A percentile compares a stretch with the other conserved stretches of the same genome.
phyloP scores from a whole-genome alignment of 1,140 invertebrate genomes.

The Diachasma alloeum region DNA sequence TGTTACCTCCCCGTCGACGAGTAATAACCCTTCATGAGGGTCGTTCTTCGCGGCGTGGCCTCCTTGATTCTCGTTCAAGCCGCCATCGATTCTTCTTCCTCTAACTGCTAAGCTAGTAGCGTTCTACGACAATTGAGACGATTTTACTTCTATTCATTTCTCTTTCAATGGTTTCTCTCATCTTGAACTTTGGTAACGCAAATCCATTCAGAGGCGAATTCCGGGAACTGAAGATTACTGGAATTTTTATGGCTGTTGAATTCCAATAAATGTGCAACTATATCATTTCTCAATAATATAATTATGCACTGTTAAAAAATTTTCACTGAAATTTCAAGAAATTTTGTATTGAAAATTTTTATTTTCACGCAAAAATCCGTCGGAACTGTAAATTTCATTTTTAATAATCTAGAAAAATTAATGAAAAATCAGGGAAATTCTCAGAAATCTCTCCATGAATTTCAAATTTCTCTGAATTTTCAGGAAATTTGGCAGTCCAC shows the following conservation, averaged over 20 bases:
- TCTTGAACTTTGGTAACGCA: not conserved
- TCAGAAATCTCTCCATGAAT: too few species aligned
- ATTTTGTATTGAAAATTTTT: too few species aligned
- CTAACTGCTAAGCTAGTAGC: not conserved
- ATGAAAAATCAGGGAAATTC: too few species aligned
- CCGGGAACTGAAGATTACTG: not conserved
- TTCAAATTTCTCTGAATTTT: too few species aligned
- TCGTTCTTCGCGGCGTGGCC: conserved; percentile 29
- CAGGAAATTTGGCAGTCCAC: too few species aligned
- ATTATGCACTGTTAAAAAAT: too few species aligned
- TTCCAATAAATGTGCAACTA: not conserved
- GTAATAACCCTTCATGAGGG: conserved; percentile 51
- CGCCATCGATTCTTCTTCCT: conserved; percentile 26
- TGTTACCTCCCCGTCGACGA: conserved; percentile 53
- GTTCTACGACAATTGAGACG: not conserved
- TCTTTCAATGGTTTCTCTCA: not conserved
- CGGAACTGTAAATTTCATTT: too few species aligned
- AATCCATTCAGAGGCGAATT: not conserved
- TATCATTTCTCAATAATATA: not conserved
- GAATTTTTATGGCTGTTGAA: not conserved
- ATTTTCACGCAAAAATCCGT: too few species aligned
- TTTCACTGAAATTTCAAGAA: too few species aligned
- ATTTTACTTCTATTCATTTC: conserved; percentile 1
- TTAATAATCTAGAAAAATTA: too few species aligned
- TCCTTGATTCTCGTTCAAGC: conserved; percentile 26